Conservation (phyloP, 2,797 vertebrate genomes). For the Scolopax rusticola region DNA sequence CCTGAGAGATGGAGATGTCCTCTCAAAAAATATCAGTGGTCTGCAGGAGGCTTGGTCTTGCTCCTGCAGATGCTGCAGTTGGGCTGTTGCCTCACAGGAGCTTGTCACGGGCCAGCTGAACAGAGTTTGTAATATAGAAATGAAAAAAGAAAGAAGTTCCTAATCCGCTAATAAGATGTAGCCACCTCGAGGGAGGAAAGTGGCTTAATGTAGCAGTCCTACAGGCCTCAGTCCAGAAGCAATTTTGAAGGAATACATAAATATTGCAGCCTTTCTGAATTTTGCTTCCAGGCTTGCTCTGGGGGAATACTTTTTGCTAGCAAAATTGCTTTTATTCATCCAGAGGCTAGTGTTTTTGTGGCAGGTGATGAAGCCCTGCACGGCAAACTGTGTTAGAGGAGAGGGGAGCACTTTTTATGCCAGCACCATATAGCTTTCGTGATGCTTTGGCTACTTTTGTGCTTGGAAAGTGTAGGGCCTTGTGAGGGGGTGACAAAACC, state of each 20-base stretch:
- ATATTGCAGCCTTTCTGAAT: not conserved
- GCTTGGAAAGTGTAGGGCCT: not conserved
- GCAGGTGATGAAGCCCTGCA: fast-evolving
- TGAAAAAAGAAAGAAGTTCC: not conserved
- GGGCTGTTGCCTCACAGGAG: not conserved
- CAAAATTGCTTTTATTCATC: not conserved
- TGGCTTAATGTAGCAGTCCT: not conserved
- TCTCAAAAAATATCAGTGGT: not conserved
- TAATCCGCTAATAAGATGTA: not conserved
- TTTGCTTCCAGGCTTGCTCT: not conserved
- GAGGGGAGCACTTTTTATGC: fast-evolving
- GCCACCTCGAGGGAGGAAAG: not conserved
- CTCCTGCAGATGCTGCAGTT: not conserved
- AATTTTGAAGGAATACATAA: not conserved
- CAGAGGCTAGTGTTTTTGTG: not conserved
- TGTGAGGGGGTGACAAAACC: not conserved
- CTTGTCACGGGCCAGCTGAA: not conserved
- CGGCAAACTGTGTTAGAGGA: not conserved
- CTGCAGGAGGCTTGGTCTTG: not conserved
- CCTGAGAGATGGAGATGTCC: not conserved
- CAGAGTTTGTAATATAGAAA: not conserved
- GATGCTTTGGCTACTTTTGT: not conserved
- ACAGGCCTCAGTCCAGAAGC: not conserved
- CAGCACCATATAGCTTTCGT: fast-evolving
- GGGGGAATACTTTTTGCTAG: not conserved